These are phyloP conservation scores for Upupa epops DNA, from an alignment of 2,113 vertebrate genomes.

Conservation along the genomic window DNA sequence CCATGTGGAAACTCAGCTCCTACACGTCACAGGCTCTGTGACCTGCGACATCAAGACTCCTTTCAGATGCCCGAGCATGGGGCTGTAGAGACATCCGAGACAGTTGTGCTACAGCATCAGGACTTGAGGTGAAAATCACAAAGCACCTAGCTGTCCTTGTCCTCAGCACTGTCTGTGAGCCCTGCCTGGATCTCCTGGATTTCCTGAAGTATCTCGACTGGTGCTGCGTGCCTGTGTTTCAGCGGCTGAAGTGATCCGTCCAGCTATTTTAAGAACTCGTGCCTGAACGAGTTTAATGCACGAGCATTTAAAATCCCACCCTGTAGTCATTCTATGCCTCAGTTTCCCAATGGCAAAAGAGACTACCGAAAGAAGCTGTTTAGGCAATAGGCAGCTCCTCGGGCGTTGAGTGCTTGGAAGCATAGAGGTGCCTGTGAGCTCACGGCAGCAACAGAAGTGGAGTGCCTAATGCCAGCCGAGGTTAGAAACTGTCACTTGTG, in stretches of 20 bases:
- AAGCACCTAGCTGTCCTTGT: background rate
- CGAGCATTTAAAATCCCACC: background rate
- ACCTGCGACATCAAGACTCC: background rate
- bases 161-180: background rate
- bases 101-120: background rate
- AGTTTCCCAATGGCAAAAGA: background rate
- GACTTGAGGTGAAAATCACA: background rate
- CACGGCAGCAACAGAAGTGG: background rate
- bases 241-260: background rate
- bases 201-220: background rate
- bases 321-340: background rate
- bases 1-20: background rate
- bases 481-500: background rate
- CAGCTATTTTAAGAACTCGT: background rate
- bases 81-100: background rate
- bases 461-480: background rate
- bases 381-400: background rate
- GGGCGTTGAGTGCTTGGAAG: background rate
- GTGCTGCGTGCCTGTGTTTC: background rate
- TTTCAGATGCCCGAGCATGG: background rate
- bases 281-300: background rate
- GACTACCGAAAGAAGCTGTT: background rate
- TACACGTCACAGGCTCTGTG: background rate
- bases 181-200: background rate
- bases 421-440: background rate